Evolutionary conservation across 2,888 invertebrate genomes (phyloP).

Genomic region (Latrodectus elegans): DNA sequence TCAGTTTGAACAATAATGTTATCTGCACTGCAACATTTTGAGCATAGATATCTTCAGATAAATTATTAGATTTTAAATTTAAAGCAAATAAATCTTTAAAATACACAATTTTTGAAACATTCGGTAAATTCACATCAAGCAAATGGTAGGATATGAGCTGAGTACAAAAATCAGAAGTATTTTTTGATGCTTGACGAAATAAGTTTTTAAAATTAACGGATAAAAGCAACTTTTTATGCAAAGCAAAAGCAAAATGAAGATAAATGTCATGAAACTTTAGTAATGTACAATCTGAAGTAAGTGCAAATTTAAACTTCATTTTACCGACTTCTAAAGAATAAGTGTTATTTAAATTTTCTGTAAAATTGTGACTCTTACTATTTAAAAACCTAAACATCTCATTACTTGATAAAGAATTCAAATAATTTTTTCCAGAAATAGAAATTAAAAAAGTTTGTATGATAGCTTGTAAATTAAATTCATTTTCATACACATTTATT

Average conservation of each 20-base stretch:
- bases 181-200: background rate
- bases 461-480: too few species aligned
- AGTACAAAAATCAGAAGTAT: conserved; percentile 10
- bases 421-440: too few species aligned
- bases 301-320: too few species aligned
- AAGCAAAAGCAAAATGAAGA: background rate
- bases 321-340: too few species aligned
- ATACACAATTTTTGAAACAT: background rate
- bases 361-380: too few species aligned
- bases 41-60: background rate
- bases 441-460: too few species aligned
- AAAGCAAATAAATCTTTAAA: background rate
- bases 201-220: background rate
- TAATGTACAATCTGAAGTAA: too few species aligned
- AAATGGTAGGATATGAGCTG: conserved; percentile 7
- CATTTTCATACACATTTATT: too few species aligned
- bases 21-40: background rate
- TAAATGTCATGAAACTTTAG: background rate
- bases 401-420: too few species aligned
- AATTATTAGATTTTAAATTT: background rate
- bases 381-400: too few species aligned
- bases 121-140: background rate
- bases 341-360: too few species aligned
- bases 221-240: background rate
- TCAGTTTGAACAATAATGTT: background rate